Evolutionary conservation across 1,140 invertebrate genomes (phyloP), one percentile per base, ranked within the genome.

Genomic region (Fragariocoptes setiger): DNA sequence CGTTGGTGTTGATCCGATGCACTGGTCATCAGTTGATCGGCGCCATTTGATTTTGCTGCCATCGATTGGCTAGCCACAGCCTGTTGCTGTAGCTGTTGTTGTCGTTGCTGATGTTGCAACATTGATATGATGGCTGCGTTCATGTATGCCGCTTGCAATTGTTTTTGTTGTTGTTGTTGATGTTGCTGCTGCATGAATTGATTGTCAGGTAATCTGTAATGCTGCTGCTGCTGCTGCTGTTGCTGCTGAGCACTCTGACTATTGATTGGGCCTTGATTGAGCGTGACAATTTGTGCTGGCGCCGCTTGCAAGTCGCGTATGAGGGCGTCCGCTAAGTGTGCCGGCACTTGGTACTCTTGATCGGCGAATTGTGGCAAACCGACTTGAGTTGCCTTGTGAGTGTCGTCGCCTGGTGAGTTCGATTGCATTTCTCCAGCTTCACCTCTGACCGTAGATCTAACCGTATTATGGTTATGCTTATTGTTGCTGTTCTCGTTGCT

Each of bases 51-150:
- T 8, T 36, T 35, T 35, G 8, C 19, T 4, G 8, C 8, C 19
- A 38, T 40, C n/a, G n/a, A n/a, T 21, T 14, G 19, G 25, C 19
- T 40, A 36, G 8, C 8, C 15, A 20, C 39, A 40, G 8, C 8
- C 13, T 40, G 13, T 17, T 42, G 41, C 19, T 42, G 5, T 16
- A 40, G 39, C 35, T 42, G 41, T 19, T 42, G 37, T 37, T 42
- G 41, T 41, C 39, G 41, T 41, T 42, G 25, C n/a, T 31, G 25
- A 31, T 31, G 25, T 31, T 8, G 25, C 25, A n/a, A 8, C 25
- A 31, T 31, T 8, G n/a, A 8, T 8, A 8, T 31, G 25, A n/a
- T 8, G 8, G 8, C 25, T n/a, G 8, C 8, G n/a, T 8, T 8
- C 25, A n/a, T 8, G n/a, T 8, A 8, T 8, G 25, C 25, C 25